Evolutionary conservation across 2,797 vertebrate species (phyloP).

Genomic region (Coendou prehensilis): DNA sequence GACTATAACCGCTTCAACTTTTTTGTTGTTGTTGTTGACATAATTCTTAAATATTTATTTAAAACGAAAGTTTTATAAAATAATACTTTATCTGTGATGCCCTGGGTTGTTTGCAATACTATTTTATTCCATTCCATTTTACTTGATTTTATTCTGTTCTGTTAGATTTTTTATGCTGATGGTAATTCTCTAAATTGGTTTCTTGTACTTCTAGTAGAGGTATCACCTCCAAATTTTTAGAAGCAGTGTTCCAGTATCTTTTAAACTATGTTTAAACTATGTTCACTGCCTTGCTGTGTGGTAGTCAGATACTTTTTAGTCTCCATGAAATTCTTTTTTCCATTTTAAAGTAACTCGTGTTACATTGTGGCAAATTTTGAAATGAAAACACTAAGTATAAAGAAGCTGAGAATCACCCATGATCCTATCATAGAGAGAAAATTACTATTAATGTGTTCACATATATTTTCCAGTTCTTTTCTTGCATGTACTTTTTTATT

Average conservation of each 20-base stretch:
- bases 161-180: not conserved
- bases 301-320: not conserved
- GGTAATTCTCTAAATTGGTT: not conserved
- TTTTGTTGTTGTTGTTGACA: not conserved
- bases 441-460: constrained; percentile 43
- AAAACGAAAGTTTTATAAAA: constrained; percentile 32
- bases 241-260: not conserved
- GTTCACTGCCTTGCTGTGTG: not conserved
- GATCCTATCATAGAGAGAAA: not conserved
- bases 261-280: not conserved
- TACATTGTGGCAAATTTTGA: constrained; percentile 54
- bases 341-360: constrained; percentile 41
- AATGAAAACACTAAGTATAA: constrained; percentile 59
- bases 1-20: constrained; percentile 8
- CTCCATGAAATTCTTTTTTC: not conserved
- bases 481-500: constrained; percentile 11
- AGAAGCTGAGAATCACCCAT: constrained; percentile 30
- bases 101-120: not conserved
- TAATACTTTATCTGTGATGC: constrained; percentile 6
- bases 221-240: not conserved
- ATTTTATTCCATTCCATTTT: not conserved
- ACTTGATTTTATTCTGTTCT: not conserved
- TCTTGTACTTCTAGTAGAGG: not conserved
- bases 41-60: not conserved
- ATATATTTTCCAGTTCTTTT: constrained; percentile 51